Evolutionary conservation across 2,888 invertebrate species (phyloP).

Genomic region (Drosophila merina): DNA sequence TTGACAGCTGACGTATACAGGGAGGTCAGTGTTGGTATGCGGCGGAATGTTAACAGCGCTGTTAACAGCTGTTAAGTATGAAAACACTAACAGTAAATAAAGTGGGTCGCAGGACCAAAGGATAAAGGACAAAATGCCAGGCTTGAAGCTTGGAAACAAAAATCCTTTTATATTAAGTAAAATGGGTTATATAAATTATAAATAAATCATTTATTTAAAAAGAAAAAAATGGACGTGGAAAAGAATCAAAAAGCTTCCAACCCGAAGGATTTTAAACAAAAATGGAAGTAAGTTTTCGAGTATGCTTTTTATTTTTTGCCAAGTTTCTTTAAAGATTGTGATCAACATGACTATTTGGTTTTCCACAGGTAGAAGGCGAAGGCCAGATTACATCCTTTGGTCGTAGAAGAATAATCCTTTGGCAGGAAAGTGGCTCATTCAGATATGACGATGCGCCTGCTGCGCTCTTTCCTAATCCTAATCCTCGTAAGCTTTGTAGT

Average conservation of each 20-base stretch:
- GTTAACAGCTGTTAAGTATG: not conserved
- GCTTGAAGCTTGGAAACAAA: not conserved
- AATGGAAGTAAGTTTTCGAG: slow-evolving; percentile 9
- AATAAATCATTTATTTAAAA: not conserved
- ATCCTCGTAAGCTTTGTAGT: slow-evolving; percentile 3
- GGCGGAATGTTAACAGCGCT: not conserved
- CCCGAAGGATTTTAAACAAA: not conserved
- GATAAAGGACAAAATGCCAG: slow-evolving; percentile 1
- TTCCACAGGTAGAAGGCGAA: slow-evolving; percentile 1
- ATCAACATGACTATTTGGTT: slow-evolving; percentile 2
- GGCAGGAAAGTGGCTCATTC: not conserved
- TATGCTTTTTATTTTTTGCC: slow-evolving; percentile 9
- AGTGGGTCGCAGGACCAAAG: not conserved
- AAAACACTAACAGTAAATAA: slow-evolving; percentile 2
- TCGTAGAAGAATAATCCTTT: not conserved
- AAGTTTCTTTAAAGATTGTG: not conserved
- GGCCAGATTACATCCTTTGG: not conserved
- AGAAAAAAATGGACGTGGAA: not conserved
- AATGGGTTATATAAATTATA: not conserved
- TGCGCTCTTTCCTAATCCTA: slow-evolving; percentile 13
- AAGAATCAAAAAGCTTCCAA: not conserved
- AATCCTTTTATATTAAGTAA: not conserved
- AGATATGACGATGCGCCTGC: slow-evolving; percentile 10
- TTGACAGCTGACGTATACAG: slow-evolving; percentile 77
- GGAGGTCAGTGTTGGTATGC: slow-evolving; percentile 24